Conservation (phyloP, 2,113 vertebrate genomes). For the Vireo altiloquus region DNA sequence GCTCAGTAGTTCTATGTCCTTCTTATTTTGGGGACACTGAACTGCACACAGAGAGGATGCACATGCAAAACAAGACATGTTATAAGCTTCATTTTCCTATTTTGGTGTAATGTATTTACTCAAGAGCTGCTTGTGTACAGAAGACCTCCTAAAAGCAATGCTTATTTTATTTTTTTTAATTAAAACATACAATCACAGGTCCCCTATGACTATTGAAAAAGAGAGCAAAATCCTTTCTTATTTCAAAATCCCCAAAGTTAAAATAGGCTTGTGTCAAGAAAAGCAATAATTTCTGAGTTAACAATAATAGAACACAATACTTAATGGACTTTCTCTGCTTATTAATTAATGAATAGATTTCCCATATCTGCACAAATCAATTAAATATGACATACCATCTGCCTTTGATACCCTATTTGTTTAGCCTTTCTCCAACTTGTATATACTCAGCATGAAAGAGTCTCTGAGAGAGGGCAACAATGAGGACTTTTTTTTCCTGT, state of each 20-base stretch:
- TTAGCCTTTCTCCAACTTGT: not conserved
- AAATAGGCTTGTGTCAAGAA: not conserved
- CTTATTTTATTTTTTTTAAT: not conserved
- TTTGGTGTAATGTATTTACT: not conserved
- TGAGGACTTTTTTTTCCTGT: not conserved
- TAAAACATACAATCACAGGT: not conserved
- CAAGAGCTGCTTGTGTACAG: not conserved
- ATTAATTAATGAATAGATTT: constrained; percentile 2
- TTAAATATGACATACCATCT: not conserved
- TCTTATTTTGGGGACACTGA: not conserved
- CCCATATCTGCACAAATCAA: not conserved
- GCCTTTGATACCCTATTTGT: not conserved
- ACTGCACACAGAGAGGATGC: not conserved
- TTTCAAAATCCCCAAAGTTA: not conserved
- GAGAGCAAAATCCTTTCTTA: not conserved
- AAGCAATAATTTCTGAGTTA: not conserved
- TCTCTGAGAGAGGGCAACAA: not conserved
- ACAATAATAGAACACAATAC: not conserved
- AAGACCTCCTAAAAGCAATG: not conserved
- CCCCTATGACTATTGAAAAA: not conserved
- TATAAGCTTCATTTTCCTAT: not conserved
- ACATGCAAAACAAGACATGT: not conserved
- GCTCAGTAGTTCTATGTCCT: not conserved
- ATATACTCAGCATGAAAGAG: not conserved
- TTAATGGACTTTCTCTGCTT: not conserved